Evolutionary conservation across 2,113 vertebrate species (phyloP).

Genomic region (Tenebrosternarchus preto): DNA sequence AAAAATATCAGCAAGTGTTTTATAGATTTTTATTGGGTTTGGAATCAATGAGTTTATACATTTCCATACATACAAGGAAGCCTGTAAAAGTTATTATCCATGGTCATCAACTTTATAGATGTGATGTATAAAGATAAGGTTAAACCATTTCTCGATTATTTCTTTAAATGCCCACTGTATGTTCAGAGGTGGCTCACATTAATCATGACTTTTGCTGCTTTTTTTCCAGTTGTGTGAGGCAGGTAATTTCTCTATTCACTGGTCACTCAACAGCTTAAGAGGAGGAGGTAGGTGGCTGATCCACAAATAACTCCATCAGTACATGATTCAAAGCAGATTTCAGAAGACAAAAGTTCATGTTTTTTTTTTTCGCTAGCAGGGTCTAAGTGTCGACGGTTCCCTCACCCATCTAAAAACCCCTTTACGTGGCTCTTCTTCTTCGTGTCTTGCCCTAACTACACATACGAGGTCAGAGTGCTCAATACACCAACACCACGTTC

Average conservation of each 20-base stretch:
- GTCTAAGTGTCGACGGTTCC: slow-evolving; percentile 73
- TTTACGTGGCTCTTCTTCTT: slow-evolving; percentile 85
- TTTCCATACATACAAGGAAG: too few species aligned
- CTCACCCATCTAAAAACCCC: slow-evolving; percentile 80
- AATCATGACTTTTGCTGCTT: slow-evolving; percentile 17
- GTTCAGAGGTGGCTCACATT: not conserved
- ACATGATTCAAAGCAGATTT: too few species aligned
- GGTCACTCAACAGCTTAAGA: slow-evolving; percentile 78
- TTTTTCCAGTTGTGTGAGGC: slow-evolving; percentile 81
- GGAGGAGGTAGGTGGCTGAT: slow-evolving; percentile 74
- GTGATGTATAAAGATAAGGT: too few species aligned
- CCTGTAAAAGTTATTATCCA: too few species aligned
- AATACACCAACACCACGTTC: not conserved
- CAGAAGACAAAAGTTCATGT: not conserved
- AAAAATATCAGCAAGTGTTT: too few species aligned
- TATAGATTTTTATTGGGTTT: too few species aligned
- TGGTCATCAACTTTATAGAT: too few species aligned
- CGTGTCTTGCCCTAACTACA: slow-evolving; percentile 87
- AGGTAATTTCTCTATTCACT: slow-evolving; percentile 86
- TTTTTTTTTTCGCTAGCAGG: slow-evolving; percentile 61
- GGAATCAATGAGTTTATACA: too few species aligned
- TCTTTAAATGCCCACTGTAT: not conserved
- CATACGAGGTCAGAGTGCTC: slow-evolving; percentile 74
- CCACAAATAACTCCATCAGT: not conserved
- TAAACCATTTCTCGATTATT: too few species aligned